Evolutionary conservation across 2,888 invertebrate species (phyloP), one percentile per base, ranked within the genome.

Genomic region (Lingula anatina): DNA sequence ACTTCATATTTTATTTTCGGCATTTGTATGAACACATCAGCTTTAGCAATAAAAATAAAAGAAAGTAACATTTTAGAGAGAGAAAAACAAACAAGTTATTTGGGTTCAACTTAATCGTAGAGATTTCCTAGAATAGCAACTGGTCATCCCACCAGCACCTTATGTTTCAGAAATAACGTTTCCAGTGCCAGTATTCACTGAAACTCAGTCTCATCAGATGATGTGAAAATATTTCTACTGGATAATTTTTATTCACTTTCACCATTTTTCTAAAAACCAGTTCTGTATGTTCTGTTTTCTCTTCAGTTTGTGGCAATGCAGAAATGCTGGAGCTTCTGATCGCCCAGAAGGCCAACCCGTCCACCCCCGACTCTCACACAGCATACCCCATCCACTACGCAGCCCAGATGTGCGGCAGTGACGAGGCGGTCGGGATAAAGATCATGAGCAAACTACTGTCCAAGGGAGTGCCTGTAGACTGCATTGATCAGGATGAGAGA

Each of bases 311-410:
- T 71, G 94, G 94, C 0, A 94, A 95, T 75, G 85, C 90, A 43
- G 90, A 90, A 54, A 88, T 93, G 20, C 79, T 95, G 55, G 85
- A 92, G 38, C 83, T 90, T 1, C 86, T 96, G 41, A 78, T 94
- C 61, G 85, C 87, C 2, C 85, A 68, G 1, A 93, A 93, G 3
- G 94, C 93, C 0, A 86, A 88, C 63, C 86, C 93, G 5, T 87
- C 89, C 15, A 88, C 88, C 0, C 86, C 92, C 0, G 97, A 99
- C 78, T 87, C 90, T 59, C 91, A 94, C 73, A 92, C 94, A 21
- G 96, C 96, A 18, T 92, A 89, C 66, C 95, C 96, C 0, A 80
- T 97, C 48, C 97, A 97, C 78, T 96, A 97, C 78, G 95, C 96
- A 0, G 94, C 96, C 15, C 95, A 97, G 79, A 92, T 96, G 86